Evolutionary conservation across 2,113 vertebrate genomes (phyloP), one percentile per base, ranked within the genome.

Genomic region (Andinoacara biseriatus): DNA sequence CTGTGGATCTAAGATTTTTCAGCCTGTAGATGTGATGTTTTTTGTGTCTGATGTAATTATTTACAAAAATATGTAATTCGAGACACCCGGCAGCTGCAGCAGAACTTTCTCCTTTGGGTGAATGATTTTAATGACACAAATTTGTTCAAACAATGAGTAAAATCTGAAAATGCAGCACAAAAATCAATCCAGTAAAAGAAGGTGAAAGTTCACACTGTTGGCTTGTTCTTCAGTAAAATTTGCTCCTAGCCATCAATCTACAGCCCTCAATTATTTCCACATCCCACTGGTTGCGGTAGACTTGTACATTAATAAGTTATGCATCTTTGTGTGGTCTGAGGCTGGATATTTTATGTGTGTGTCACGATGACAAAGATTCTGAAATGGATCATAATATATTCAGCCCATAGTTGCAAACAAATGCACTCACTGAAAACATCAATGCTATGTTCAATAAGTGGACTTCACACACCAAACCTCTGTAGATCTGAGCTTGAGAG

Each of bases 1-100:
- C 52, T 18, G 62, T 85, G 49, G 78, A 85, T 88, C 52, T 80
- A 29, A 57, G 49, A 85, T 86, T 90, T 88, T 80, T 69, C n/a
- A 59, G 29, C 74, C 24, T 31, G 29, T 72, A 59, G 22, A 78
- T 67, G 20, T 78, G 54, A 76, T 58, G 2, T 54, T 49, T 58
- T 29, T 58, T 77, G 18, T 18, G 57, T 14, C 17, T 35, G 58
- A 86, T 87, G 72, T 81, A 38, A 83, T 61, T 84, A 31, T 52
- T 72, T 72, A n/a, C 43, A 72, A 3, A 72, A 18, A 69, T 49
- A 49, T 62, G 57, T 49, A 63, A 78, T 87, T 58, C 65, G 72
- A 78, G 33, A 72, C 43, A 7, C 24, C 43, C 29, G 14, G 33
- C 52, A 67, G 58, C 58, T 67, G 58, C 61, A 75, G 52, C 22